Base-by-base conservation (phyloP, 2,888 invertebrate genomes). In the Tyria jacobaeae region DNA sequence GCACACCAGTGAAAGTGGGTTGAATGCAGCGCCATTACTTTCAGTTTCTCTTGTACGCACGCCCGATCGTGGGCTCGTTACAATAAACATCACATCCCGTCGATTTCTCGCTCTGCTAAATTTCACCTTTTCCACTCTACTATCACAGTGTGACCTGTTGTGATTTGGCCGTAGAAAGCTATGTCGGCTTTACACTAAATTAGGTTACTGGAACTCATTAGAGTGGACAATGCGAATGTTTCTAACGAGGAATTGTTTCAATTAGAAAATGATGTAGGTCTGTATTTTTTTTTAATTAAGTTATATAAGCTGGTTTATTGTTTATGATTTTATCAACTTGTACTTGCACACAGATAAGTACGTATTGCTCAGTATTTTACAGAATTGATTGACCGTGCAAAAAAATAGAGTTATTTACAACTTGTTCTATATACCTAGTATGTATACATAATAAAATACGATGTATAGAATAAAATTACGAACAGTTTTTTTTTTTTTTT, bases 51-150 rank as follows among this genome's bases (percentile, higher is more conserved):
- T 92, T 88, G 91, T 87, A 85, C 84, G 85, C 88, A 86, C 88
- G 90, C 90, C 86, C 85, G 89, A 86, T 86, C 88, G 87, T 87
- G 84, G 84, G 89, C 89, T 90, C 89, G 91, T 89, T 92, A 93
- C 92, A 92, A 93, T 92, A 92, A 92, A 90, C 91, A 89, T 90
- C 87, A 90, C 92, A 91, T 92, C 92, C 92, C 91, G 91, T 86
- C 90, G 92, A 93, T 93, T 94, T 94, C 93, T 92, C 92, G 92
- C 90, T 89, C 86, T 84, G 89, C 89, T 88, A 90, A 93, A 90
- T 93, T 93, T 93, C 93, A 92, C 93, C 92, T 92, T 91, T 91
- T 90, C 90, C 89, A 90, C 87, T 86, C 81, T 85, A 83, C 85
- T 86, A 86, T 87, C 84, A 81, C 83, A 79, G 82, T 82, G 85